phyloP scores from a whole-genome alignment of 2,797 vertebrate genomes.

The Dryobates pubescens region DNA sequence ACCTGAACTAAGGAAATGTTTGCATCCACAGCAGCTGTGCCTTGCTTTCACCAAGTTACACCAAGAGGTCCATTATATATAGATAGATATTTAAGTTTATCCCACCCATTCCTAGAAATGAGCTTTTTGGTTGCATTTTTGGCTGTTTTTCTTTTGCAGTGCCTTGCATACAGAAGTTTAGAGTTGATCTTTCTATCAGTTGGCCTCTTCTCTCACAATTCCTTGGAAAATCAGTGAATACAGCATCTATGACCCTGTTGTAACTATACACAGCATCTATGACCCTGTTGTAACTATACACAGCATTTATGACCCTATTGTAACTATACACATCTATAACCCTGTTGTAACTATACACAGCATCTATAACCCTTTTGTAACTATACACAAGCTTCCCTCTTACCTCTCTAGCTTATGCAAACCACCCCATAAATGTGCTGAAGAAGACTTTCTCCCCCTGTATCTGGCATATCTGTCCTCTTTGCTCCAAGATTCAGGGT shows the following conservation, averaged over 20 bases:
- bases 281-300: too few species aligned
- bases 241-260: background rate
- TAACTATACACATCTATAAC: too few species aligned
- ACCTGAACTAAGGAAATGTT: background rate
- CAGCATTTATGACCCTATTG: too few species aligned
- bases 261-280: too few species aligned
- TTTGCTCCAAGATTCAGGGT: background rate
- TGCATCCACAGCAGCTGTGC: background rate
- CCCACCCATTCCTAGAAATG: background rate
- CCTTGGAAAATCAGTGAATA: background rate
- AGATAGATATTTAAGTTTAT: background rate
- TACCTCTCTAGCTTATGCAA: background rate
- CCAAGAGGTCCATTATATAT: background rate
- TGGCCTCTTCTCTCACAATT: background rate
- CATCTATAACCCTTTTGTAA: background rate
- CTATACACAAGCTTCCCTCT: background rate
- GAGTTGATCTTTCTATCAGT: background rate
- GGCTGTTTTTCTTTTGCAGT: background rate
- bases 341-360: background rate
- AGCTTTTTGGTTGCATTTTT: background rate
- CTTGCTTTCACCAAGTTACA: background rate
- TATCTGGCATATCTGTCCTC: background rate
- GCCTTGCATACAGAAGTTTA: background rate
- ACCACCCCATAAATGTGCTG: background rate
- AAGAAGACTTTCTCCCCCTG: background rate